Evolutionary conservation across 2,888 invertebrate species (phyloP).

Genomic region (Ichneumon xanthorius): DNA sequence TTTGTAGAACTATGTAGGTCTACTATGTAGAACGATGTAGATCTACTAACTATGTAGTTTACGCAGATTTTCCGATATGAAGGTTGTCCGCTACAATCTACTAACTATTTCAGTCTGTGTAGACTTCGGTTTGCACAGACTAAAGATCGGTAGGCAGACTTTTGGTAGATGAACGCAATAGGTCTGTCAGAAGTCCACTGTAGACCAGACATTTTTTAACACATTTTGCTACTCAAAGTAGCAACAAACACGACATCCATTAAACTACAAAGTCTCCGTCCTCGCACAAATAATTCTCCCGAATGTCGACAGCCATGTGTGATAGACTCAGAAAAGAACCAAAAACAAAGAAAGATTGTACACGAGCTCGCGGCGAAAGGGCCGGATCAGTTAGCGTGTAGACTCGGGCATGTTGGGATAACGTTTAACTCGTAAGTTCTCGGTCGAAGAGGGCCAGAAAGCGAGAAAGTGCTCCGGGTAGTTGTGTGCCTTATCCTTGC

Average conservation of each 20-base stretch:
- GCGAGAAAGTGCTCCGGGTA: constrained; percentile 54
- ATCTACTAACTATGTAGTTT: too few relatives aligned
- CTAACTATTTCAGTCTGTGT: neutral
- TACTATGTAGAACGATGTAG: too few relatives aligned
- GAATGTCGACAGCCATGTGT: constrained; percentile 51
- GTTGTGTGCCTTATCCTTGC: constrained; percentile 76
- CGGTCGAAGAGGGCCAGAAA: constrained; percentile 55
- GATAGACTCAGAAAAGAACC: constrained; percentile 21
- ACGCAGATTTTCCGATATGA: too few relatives aligned
- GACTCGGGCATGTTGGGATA: constrained; percentile 63
- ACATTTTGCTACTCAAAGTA: too few relatives aligned
- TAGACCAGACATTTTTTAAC: too few relatives aligned
- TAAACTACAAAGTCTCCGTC: constrained; percentile 38
- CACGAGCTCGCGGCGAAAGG: constrained; percentile 49
- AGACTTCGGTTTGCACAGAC: too few relatives aligned
- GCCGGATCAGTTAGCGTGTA: constrained; percentile 64
- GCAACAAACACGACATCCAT: too few relatives aligned
- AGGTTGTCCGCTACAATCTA: too few relatives aligned
- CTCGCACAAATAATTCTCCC: constrained; percentile 55
- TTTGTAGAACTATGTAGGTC: too few relatives aligned
- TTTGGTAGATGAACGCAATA: too few relatives aligned
- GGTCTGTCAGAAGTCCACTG: too few relatives aligned
- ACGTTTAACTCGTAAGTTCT: constrained; percentile 71
- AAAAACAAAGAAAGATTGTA: constrained; percentile 19
- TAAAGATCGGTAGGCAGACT: too few relatives aligned